Evolutionary conservation across 2,113 vertebrate species (phyloP).

Genomic region (Nymphicus hollandicus): DNA sequence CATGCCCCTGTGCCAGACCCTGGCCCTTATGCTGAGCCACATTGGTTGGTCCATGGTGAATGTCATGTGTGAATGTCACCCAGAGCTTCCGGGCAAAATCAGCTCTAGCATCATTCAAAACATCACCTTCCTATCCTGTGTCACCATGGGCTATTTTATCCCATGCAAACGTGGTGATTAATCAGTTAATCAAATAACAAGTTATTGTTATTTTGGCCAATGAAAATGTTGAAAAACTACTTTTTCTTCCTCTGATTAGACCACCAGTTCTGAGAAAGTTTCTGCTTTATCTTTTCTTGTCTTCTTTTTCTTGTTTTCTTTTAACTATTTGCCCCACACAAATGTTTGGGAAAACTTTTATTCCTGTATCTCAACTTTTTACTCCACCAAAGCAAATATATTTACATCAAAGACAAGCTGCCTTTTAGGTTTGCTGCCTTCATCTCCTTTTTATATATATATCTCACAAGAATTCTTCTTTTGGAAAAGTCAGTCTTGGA

Average conservation of each 20-base stretch:
- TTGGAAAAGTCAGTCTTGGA: not conserved
- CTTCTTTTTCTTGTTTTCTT: not conserved
- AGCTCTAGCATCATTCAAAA: not conserved
- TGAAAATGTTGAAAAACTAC: not conserved
- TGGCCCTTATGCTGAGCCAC: not conserved
- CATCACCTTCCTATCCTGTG: not conserved
- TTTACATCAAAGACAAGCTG: not conserved
- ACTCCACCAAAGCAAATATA: not conserved
- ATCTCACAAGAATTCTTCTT: not conserved
- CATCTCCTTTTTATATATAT: not conserved
- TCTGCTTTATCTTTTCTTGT: not conserved
- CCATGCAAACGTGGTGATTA: not conserved
- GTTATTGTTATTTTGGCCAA: not conserved
- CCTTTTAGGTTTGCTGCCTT: not conserved
- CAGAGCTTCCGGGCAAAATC: not conserved
- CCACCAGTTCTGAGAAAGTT: not conserved
- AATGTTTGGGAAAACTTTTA: not conserved
- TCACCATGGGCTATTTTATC: not conserved
- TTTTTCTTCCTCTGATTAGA: not conserved
- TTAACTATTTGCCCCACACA: not conserved
- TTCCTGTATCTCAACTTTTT: not conserved
- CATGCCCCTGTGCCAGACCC: accelerated
- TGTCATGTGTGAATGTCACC: not conserved
- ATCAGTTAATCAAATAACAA: not conserved
- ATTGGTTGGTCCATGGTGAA: accelerated